Percentiles rank a stretch among this genome's conserved stretches.
phyloP scores from a whole-genome alignment of 2,888 invertebrate species.

The Leptopilina syphax region DNA sequence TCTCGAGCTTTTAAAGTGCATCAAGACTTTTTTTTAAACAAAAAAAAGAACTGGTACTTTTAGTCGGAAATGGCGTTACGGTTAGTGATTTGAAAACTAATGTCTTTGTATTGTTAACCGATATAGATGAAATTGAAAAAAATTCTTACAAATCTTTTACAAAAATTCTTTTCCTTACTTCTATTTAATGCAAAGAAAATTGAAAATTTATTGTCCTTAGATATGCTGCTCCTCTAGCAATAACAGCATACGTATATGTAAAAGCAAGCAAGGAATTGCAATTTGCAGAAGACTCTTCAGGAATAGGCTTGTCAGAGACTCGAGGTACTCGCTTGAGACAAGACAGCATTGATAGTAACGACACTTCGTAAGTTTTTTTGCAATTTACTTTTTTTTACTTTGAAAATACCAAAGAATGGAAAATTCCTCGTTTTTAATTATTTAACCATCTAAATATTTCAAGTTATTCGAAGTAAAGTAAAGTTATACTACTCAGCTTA shows the following conservation, averaged over 20 bases:
- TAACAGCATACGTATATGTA: constrained; percentile 83
- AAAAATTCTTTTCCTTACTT: neutral
- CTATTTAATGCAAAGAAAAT: too few relatives aligned
- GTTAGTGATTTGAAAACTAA: constrained; percentile 11
- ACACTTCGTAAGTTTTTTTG: constrained; percentile 58
- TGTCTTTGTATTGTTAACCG: neutral
- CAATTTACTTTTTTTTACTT: neutral
- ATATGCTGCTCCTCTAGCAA: constrained; percentile 80
- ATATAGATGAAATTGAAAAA: neutral
- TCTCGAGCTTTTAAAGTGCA: neutral
- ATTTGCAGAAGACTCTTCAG: constrained; percentile 78
- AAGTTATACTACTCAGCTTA: too few relatives aligned
- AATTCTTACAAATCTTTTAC: neutral
- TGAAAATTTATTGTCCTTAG: constrained; percentile 62
- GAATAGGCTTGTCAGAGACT: constrained; percentile 80
- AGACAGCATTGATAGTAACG: constrained; percentile 58
- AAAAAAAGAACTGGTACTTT: neutral
- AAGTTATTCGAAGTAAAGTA: too few relatives aligned
- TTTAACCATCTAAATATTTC: too few relatives aligned
- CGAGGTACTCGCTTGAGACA: constrained; percentile 66
- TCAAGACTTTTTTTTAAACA: neutral
- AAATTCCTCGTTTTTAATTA: too few relatives aligned
- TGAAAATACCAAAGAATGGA: neutral
- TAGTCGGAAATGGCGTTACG: constrained; percentile 15
- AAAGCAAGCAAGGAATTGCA: constrained; percentile 82